These are phyloP conservation scores for Lepetodrilus schrolli DNA, from an alignment of 2,888 invertebrate genomes.

Conservation along the genomic window DNA sequence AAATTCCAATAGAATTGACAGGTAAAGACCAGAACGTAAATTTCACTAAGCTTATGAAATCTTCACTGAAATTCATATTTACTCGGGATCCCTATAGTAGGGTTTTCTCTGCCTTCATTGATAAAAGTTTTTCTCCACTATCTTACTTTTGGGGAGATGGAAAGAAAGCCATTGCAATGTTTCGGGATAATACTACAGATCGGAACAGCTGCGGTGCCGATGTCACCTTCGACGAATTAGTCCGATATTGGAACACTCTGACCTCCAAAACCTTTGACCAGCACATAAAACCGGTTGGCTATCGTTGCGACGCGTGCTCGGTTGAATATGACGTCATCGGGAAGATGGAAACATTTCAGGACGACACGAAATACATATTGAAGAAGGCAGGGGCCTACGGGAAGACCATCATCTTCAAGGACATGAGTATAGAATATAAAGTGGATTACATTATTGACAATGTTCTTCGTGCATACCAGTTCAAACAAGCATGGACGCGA, in stretches of 20 bases:
- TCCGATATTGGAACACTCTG: not conserved
- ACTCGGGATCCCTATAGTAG: not conserved
- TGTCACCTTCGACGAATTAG: not conserved
- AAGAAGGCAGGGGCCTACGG: not conserved
- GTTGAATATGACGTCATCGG: conserved; percentile 2
- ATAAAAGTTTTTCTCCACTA: not conserved
- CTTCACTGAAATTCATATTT: not conserved
- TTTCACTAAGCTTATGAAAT: not conserved
- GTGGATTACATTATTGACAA: not conserved
- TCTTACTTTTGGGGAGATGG: not conserved
- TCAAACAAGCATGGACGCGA: not conserved
- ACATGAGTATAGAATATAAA: not conserved
- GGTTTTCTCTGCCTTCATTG: not conserved
- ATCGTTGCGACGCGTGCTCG: not conserved
- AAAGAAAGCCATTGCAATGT: not conserved
- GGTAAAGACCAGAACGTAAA: not conserved
- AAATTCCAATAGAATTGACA: not conserved
- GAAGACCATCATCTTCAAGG: not conserved
- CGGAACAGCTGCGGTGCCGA: not conserved
- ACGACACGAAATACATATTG: not conserved
- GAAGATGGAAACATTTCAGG: not conserved
- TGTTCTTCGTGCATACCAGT: not conserved
- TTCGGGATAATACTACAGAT: not conserved
- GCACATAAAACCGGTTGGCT: not conserved
- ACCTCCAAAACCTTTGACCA: not conserved